Evolutionary conservation across 2,888 invertebrate genomes (phyloP), one percentile per base, ranked within the genome.

Genomic region (Yponomeuta sedellus): DNA sequence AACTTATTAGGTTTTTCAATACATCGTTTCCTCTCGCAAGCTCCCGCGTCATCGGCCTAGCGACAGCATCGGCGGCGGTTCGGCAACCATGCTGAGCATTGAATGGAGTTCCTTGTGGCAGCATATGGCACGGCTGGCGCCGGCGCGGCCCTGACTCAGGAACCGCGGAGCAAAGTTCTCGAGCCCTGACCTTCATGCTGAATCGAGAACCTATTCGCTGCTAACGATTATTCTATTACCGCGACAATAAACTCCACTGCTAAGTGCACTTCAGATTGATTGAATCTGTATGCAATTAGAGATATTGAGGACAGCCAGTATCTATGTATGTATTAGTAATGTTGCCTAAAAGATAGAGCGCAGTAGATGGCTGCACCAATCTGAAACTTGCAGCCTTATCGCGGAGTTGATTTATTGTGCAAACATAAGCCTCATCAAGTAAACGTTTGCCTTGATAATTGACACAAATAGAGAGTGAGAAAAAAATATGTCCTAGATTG

Each of bases 81-180:
- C 44, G 44, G 44, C n/a, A 52, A 52, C 16, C 16, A 52, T 44
- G 66, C 61, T 66, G 61, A 8, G 44, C 12, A 19, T 20, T 67
- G 62, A 65, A 67, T 64, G 65, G 59, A 58, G 40, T 25, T 20
- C 64, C 40, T 64, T 67, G 39, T 65, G 22, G 28, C 11, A 1
- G 61, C 61, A n/a, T n/a, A 1, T 22, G 56, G 72, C 74, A 52
- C 16, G 75, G 74, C 72, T 71, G 71, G 75, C 77, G 82, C 83
- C 81, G 81, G 66, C 71, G 65, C 73, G 85, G 73, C 89, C 87
- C 75, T 87, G 86, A 86, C 81, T 77, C 80, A 76, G 75, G 77
- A 1, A 16, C 12, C 16, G 44, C 73, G 82, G 85, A 82, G 83
- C 83, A 85, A 81, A 85, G 83, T 79, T 81, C 85, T 79, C 77